These are phyloP conservation scores for Pterostichus madidus DNA, from an alignment of 2,888 invertebrate genomes.

Conservation along the genomic window DNA sequence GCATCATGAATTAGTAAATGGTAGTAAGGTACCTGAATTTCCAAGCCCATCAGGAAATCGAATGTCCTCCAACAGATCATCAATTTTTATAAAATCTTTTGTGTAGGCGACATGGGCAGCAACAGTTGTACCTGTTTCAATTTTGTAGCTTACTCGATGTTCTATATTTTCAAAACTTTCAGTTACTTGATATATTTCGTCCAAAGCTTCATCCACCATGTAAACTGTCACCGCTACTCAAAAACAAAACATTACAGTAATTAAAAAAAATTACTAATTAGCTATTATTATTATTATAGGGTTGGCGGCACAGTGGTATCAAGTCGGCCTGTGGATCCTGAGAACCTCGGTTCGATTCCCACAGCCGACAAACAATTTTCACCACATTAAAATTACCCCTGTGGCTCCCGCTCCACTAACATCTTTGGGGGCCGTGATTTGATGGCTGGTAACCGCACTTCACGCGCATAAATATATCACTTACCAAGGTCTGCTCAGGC, in stretches of 20 bases:
- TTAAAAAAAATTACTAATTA: background rate
- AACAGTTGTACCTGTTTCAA: constrained; percentile 79
- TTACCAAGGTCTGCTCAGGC: no score
- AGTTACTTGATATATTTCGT: constrained; percentile 80
- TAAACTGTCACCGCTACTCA: constrained; percentile 77
- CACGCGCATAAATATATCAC: no score
- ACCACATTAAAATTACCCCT: no score
- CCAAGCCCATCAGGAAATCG: constrained; percentile 81
- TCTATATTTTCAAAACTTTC: constrained; percentile 74
- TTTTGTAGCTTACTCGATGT: constrained; percentile 81
- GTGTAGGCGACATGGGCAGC: constrained; percentile 81
- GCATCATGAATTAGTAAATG: no score
- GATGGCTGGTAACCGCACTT: no score
- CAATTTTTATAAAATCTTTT: constrained; percentile 79
- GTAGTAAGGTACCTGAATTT: constrained; percentile 71
- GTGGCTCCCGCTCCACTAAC: no score
- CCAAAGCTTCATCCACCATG: constrained; percentile 78
- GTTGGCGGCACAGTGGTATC: no score
- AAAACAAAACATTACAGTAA: background rate
- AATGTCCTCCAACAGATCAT: constrained; percentile 80
- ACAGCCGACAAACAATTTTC: no score
- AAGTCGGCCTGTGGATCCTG: no score
- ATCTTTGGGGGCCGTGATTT: no score
- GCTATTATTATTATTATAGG: no score
- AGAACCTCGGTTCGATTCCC: no score